Conservation (phyloP, 2,797 vertebrate genomes). For the Phylloscopus collybita region DNA sequence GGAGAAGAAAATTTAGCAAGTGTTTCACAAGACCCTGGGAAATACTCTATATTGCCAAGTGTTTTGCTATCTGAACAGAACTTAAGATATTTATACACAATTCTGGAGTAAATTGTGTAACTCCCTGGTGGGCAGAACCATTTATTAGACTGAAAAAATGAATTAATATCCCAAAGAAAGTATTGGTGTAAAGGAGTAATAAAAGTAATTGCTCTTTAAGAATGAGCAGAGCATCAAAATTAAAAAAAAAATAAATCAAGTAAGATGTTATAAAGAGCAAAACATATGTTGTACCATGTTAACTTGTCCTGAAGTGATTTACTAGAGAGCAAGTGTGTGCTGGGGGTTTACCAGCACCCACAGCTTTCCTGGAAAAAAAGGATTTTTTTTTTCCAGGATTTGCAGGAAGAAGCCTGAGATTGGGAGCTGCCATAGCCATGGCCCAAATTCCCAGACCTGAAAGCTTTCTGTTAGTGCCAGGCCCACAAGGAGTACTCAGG, state of each 20-base stretch:
- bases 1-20: background rate
- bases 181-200: background rate
- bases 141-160: background rate
- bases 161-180: background rate
- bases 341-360: background rate
- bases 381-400: too few species aligned
- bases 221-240: background rate
- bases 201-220: background rate
- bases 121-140: background rate
- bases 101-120: background rate
- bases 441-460: background rate
- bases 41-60: background rate
- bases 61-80: background rate
- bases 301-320: background rate
- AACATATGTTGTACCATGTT: fast-evolving
- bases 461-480: background rate
- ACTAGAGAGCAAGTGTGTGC: background rate
- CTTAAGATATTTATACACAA: background rate
- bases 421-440: background rate
- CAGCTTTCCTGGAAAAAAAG: background rate
- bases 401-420: background rate
- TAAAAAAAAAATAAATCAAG: background rate
- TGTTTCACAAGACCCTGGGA: background rate
- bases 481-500: background rate
- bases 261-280: background rate